Conservation (phyloP, 2,888 invertebrate genomes). For the Diarsia dahlii region DNA sequence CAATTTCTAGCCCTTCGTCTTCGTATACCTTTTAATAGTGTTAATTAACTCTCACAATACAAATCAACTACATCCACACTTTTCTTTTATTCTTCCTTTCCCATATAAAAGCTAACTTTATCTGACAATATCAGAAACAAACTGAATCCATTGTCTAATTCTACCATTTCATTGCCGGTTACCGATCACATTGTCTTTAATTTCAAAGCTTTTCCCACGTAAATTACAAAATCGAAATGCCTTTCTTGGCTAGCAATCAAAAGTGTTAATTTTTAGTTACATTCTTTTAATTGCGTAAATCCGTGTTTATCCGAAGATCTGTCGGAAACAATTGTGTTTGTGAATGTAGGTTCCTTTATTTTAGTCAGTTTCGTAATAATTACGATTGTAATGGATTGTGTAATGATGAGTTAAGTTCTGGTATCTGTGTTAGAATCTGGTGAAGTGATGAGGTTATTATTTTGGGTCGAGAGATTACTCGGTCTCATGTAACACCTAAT, state of each 20-base stretch:
- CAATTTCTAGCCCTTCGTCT: slow-evolving; percentile 7
- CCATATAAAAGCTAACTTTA: slow-evolving; percentile 38
- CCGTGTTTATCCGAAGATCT: slow-evolving; percentile 63
- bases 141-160: slow-evolving; percentile 49
- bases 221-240: slow-evolving; percentile 53
- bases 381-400: slow-evolving; percentile 54
- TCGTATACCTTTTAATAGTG: neutral
- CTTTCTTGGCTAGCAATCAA: slow-evolving; percentile 38
- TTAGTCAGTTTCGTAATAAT: slow-evolving; percentile 64
- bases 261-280: slow-evolving; percentile 67
- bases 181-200: slow-evolving; percentile 52
- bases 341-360: slow-evolving; percentile 63
- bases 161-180: slow-evolving; percentile 43
- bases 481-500: slow-evolving; percentile 27
- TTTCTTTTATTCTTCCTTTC: slow-evolving; percentile 49
- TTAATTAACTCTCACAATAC: slow-evolving; percentile 25
- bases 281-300: slow-evolving; percentile 69
- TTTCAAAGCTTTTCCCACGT: slow-evolving; percentile 49
- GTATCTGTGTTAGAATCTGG: slow-evolving; percentile 47
- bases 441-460: slow-evolving; percentile 32
- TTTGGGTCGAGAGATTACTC: slow-evolving; percentile 38
- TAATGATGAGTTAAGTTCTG: slow-evolving; percentile 31
- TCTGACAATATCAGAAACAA: slow-evolving; percentile 51
- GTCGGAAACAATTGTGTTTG: slow-evolving; percentile 65
- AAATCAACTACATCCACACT: slow-evolving; percentile 11